phyloP scores from a whole-genome alignment of 1,140 invertebrate species.

The Plodia interpunctella region DNA sequence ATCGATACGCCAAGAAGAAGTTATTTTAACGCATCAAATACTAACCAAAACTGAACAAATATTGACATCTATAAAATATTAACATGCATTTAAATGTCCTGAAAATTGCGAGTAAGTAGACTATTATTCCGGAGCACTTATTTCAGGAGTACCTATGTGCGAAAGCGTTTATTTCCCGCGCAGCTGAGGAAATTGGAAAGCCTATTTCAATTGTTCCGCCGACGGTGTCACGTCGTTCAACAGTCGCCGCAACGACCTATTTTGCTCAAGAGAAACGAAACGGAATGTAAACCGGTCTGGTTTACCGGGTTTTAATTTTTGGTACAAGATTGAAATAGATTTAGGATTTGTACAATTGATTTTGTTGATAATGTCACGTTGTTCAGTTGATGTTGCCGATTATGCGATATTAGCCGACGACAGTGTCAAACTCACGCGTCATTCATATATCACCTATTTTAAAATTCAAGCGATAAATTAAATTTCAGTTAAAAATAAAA shows the following conservation, averaged over 20 bases:
- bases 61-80: background rate
- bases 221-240: background rate
- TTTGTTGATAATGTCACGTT: too few species aligned
- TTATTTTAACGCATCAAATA: too few species aligned
- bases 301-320: background rate
- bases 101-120: background rate
- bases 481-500: too few species aligned
- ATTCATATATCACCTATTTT: too few species aligned
- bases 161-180: background rate
- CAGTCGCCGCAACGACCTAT: conserved; percentile 1
- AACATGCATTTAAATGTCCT: background rate
- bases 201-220: background rate
- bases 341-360: background rate
- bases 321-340: background rate
- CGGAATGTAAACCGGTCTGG: background rate
- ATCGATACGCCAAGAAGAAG: too few species aligned
- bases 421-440: too few species aligned
- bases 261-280: background rate
- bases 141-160: background rate
- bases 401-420: too few species aligned
- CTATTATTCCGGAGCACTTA: background rate
- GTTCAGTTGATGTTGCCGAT: too few species aligned
- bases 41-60: background rate
- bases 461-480: too few species aligned
- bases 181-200: conserved; percentile 5